Base-by-base conservation (phyloP, 2,797 vertebrate species). In the Coregonus ussuriensis region DNA sequence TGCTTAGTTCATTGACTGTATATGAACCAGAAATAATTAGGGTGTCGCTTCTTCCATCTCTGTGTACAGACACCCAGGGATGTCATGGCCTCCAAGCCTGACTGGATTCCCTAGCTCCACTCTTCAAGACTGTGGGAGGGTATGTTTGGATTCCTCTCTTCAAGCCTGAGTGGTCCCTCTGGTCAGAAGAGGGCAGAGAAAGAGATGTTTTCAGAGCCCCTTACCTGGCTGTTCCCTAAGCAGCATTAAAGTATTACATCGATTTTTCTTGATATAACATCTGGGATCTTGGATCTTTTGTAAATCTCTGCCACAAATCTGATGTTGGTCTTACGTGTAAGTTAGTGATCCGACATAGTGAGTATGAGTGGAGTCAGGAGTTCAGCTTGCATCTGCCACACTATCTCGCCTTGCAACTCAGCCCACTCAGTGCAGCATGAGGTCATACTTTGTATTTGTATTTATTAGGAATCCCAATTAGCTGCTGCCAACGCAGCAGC, bases 271-370 rank as follows among this genome's bases (percentile, higher is more conserved):
- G 18, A n/a, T 4, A 21, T 70, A 70, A 18, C 33, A 70, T 47
- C 37, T 37, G 9, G 37, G 68, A 47, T 47, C 41, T 47, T 47
- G 9, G 41, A 47, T 70, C 31, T 31, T 33, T 16, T 14, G 67
- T 69, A 69, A 16, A 66, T 25, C 5, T 74, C 9, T 70, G 21
- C 51, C 9, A 21, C 53, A 74, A 78, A 84, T 86, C 80, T 90
- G 84, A 18, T 74, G 79, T 83, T 52, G 41, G 74, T 73, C 14
- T 41, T 73, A 72, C 77, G 65, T 53, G 72, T 9, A 47, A 47
- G 7, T 47, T 56, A 70, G 81, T 33, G 15, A 75, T 75, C 66
- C 6, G 63, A 18, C 51, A 67, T 65, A 33, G 33, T 37, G 35
- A 74, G 11, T 33, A 47, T 41, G 72, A 3, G 31, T 68, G 47